phyloP scores from a whole-genome alignment of 2,113 vertebrate genomes.

The Chionis minor region DNA sequence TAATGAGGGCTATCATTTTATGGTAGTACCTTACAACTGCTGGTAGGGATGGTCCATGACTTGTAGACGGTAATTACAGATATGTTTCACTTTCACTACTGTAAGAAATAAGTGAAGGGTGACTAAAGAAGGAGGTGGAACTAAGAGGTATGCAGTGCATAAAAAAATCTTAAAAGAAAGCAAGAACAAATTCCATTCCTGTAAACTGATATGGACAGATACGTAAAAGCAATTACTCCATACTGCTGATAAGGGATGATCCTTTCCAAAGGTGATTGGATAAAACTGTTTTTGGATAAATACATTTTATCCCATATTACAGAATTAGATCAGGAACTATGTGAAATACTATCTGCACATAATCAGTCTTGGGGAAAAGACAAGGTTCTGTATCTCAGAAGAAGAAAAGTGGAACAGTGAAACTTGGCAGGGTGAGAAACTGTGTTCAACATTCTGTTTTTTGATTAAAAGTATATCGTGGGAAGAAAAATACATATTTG shows the following conservation, averaged over 20 bases:
- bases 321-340: neutral
- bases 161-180: neutral
- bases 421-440: neutral
- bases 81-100: neutral
- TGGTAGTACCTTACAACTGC: constrained; percentile 15
- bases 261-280: neutral
- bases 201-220: neutral
- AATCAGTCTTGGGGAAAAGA: neutral
- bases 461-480: neutral
- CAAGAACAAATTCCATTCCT: neutral
- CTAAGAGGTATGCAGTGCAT: neutral
- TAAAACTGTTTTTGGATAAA: neutral
- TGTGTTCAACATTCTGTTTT: neutral
- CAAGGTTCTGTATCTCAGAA: neutral
- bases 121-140: neutral
- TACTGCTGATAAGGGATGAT: neutral
- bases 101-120: neutral
- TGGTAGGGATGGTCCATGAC: constrained; percentile 18
- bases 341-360: neutral
- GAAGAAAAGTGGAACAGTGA: neutral
- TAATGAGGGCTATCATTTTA: neutral
- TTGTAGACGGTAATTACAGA: constrained; percentile 26
- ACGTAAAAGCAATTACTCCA: neutral
- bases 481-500: neutral
- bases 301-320: neutral